phyloP scores from a whole-genome alignment of 2,888 invertebrate species.

The Endotricha flammealis region DNA sequence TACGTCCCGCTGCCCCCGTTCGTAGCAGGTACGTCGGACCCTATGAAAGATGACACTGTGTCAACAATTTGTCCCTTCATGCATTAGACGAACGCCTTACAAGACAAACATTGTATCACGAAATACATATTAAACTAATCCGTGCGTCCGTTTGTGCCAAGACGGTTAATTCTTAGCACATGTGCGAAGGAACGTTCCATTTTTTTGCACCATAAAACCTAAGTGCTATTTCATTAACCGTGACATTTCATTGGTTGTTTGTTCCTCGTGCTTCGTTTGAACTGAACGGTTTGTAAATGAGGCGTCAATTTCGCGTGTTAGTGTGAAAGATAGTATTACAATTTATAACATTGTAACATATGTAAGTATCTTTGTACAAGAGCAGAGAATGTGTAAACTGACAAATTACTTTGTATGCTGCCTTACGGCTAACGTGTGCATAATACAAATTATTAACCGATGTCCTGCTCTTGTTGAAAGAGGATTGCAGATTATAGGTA shows the following conservation, averaged over 20 bases:
- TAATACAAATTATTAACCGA: too few species aligned
- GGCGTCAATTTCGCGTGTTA: constrained; percentile 34
- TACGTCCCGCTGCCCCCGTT: constrained; percentile 39
- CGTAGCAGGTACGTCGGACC: constrained; percentile 58
- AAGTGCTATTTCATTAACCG: constrained; percentile 72
- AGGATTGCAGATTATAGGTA: too few species aligned
- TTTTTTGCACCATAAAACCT: constrained; percentile 66
- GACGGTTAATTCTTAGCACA: constrained; percentile 64
- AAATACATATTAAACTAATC: constrained; percentile 71
- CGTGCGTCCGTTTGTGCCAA: constrained; percentile 52
- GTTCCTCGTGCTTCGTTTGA: constrained; percentile 26
- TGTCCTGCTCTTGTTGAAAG: too few species aligned
- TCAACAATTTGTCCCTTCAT: constrained; percentile 69
- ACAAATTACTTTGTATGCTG: too few species aligned
- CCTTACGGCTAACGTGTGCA: too few species aligned
- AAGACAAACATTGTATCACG: constrained; percentile 70
- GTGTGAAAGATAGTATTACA: constrained; percentile 24
- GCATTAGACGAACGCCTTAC: constrained; percentile 60
- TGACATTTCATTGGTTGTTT: constrained; percentile 43
- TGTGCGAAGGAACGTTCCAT: constrained; percentile 41
- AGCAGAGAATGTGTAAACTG: too few species aligned
- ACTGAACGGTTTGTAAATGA: constrained; percentile 34
- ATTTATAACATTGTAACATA: background rate
- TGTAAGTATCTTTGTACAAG: background rate
- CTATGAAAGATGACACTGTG: constrained; percentile 71